Evolutionary conservation across 2,888 invertebrate genomes (phyloP), one percentile per base, ranked within the genome.

Genomic region (Hirudinaria manillensis): DNA sequence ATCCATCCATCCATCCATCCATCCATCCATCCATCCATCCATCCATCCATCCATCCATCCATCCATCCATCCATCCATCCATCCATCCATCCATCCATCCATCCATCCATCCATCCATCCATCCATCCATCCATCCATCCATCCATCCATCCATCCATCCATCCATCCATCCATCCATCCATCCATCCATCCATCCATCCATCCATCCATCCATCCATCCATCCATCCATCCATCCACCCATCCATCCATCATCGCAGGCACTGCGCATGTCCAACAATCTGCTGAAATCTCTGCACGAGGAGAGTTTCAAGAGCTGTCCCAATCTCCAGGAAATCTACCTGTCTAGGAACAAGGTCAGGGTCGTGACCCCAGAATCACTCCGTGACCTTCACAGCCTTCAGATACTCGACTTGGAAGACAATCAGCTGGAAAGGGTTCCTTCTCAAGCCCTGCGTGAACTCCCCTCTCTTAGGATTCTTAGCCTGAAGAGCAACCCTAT

Each of bases 291-390:
- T 1, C 13, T 45, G 13, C 3, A 67, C 3, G 68, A 71, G 24
- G 77, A 78, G 55, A 74, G 65, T 21, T 78, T 79, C 55, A 66
- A 72, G 36, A 73, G 24, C 27, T 78, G 77, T 76, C 74, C 72
- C 10, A 68, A 74, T 16, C 65, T 79, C 21, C 79, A 79, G 74
- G 78, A 79, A 56, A 72, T 79, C 55, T 77, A 77, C 53, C 51
- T 79, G 61, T 74, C 70, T 29, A 67, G 74, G 10, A 79, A 79
- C 61, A 34, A 66, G 27, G 78, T 79, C 34, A 74, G 72, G 1
- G 65, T 32, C 1, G 74, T 79, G 7, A 73, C 78, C 3, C 75
- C 76, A 4, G 76, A 76, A 16, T 77, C 78, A 10, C 78, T 79
- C 51, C 76, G 74, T n/a, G 75, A 73, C 3, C 73, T 78, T 16